Base-by-base conservation (phyloP, 2,888 invertebrate species). In the Meiosimyza decipiens region DNA sequence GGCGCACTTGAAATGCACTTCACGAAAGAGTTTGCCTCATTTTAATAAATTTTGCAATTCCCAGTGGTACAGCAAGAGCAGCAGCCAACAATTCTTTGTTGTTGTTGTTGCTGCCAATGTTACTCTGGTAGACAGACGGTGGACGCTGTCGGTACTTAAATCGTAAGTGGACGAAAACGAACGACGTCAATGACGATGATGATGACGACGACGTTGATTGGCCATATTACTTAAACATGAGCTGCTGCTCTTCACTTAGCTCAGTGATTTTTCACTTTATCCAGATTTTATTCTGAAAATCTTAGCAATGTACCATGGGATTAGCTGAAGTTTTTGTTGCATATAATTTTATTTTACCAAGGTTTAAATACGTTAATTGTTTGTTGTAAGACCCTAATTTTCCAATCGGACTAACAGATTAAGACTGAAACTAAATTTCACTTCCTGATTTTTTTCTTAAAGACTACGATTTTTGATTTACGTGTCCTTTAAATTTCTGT, bases 181-280 rank as follows among this genome's bases (percentile, higher is more conserved):
- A 18, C 22, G 18, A 59, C n/a, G 22, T 59, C 22, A 22, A 18
- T 22, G 57, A 57, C 55, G 70, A 63, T 28, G 62, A 47, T 13
- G 50, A 50, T 22, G 59, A 28, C 12, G 62, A 65, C 69, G 75
- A 71, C 75, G 73, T 73, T 75, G 71, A 71, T 75, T 75, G 69
- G 75, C 75, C 73, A 69, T 70, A 75, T 73, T 73, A 73, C 71
- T 73, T 75, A 73, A 75, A 73, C 65, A 66, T 73, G 73, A 73
- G 71, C 73, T 70, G 40, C 59, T 18, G 47, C 54, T 70, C 50
- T 54, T 52, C n/a, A 28, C 50, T 70, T 49, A 54, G 50, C 63
- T 63, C 47, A 47, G 18, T 6, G 6, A 16, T 66, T 66, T 33
- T 60, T 50, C n/a, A 51, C 51, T 60, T 49, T 69, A 40, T 16